A percentile compares a stretch with the other conserved stretches of the same genome.
Evolutionary conservation across 2,888 invertebrate genomes (phyloP).

Genomic region (Chaitophorus viminalis): DNA sequence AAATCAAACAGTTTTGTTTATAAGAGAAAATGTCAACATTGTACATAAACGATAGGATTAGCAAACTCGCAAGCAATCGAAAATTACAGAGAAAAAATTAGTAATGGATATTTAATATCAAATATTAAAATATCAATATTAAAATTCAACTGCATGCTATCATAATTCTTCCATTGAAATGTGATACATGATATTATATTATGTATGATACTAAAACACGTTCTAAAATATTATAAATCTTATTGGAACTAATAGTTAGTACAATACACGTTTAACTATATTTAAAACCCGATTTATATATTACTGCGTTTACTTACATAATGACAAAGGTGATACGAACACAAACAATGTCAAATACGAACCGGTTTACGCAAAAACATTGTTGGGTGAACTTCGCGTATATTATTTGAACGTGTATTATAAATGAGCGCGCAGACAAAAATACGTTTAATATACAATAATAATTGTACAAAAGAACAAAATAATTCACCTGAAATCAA

Average conservation of each 20-base stretch:
- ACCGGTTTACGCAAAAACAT: slow-evolving; percentile 5
- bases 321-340: not conserved
- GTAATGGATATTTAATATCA: no score
- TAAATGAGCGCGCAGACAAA: not conserved
- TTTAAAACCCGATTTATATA: not conserved
- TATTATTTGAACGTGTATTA: not conserved
- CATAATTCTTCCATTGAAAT: no score
- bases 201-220: not conserved
- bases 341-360: not conserved
- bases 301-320: not conserved
- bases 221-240: not conserved
- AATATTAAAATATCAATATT: no score
- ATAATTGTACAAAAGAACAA: not conserved
- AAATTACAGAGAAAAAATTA: not conserved
- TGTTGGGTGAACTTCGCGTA: no score
- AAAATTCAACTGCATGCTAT: no score
- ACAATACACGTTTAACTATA: not conserved
- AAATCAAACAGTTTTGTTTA: not conserved
- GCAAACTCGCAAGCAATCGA: not conserved
- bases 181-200: no score
- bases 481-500: slow-evolving; percentile 28
- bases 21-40: not conserved
- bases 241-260: not conserved
- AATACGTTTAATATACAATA: no score
- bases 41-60: not conserved